phyloP scores from a whole-genome alignment of 1,140 invertebrate genomes.

The Lepidurus arcticus region DNA sequence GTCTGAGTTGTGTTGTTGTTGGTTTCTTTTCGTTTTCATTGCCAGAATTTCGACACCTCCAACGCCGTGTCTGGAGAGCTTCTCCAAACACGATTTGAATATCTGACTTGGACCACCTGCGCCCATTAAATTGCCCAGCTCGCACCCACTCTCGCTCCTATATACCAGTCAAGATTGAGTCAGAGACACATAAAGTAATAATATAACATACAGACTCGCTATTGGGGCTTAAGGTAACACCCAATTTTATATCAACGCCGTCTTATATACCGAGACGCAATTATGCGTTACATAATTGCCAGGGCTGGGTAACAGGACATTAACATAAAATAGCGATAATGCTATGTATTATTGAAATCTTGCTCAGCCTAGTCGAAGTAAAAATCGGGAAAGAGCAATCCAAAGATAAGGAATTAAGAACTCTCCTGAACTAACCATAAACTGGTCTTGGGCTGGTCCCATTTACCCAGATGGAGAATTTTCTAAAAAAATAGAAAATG shows the following conservation, averaged over 20 bases:
- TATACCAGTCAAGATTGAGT: not conserved
- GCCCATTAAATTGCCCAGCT: not conserved
- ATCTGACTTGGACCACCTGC: conserved; percentile 4
- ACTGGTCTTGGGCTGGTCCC: no score
- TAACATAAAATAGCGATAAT: not conserved
- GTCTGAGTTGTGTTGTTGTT: not conserved
- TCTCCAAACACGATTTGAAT: conserved; percentile 22
- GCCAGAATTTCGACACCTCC: not conserved
- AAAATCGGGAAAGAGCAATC: no score
- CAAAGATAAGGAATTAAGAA: no score
- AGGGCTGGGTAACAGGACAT: not conserved
- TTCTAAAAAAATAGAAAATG: no score
- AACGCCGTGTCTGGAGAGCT: not conserved
- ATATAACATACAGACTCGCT: not conserved
- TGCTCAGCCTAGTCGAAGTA: no score
- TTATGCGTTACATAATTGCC: not conserved
- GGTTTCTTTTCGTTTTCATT: not conserved
- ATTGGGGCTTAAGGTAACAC: not conserved
- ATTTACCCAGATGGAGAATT: no score
- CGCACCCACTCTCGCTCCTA: not conserved
- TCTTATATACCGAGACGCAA: not conserved
- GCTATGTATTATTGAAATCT: no score
- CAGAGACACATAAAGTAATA: conserved; percentile 19
- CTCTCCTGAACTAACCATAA: no score
- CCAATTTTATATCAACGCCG: not conserved